phyloP scores from a whole-genome alignment of 2,888 invertebrate species.

The Marasmarcha lunaedactyla region DNA sequence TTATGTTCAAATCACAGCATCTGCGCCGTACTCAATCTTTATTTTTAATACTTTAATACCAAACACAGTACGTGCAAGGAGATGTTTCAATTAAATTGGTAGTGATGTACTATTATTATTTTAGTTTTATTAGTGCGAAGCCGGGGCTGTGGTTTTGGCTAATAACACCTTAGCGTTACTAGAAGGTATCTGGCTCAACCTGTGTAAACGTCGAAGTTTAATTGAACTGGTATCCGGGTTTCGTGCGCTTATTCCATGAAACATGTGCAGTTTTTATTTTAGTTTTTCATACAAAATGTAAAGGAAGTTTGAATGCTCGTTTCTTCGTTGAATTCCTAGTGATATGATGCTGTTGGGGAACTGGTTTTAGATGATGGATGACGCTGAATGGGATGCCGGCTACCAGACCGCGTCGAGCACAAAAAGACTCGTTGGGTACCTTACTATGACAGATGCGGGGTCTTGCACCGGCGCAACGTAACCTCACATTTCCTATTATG shows the following conservation, averaged over 20 bases:
- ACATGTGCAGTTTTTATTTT: slow-evolving; percentile 4
- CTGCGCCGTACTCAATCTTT: too few relatives aligned
- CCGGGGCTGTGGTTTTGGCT: slow-evolving; percentile 2
- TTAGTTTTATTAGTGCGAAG: slow-evolving; percentile 7
- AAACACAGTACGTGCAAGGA: neutral
- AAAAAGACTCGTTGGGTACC: too few relatives aligned
- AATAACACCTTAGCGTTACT: slow-evolving; percentile 14
- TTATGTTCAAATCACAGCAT: too few relatives aligned
- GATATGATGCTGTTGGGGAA: too few relatives aligned
- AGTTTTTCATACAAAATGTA: slow-evolving; percentile 14
- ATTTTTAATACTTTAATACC: slow-evolving; percentile 7
- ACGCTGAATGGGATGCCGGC: too few relatives aligned
- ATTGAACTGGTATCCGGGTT: slow-evolving; percentile 19
- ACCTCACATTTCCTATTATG: too few relatives aligned
- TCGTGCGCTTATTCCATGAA: too few relatives aligned
- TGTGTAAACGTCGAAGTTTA: slow-evolving; percentile 30
- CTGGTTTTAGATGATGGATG: too few relatives aligned
- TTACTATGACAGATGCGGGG: too few relatives aligned
- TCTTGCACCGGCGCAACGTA: too few relatives aligned
- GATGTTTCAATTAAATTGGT: slow-evolving; percentile 13
- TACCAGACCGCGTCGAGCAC: too few relatives aligned
- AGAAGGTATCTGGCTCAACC: slow-evolving; percentile 21
- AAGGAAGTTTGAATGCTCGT: slow-evolving; percentile 10
- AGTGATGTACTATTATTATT: slow-evolving; percentile 8
- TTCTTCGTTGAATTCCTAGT: too few relatives aligned